Evolutionary conservation across 2,113 vertebrate genomes (phyloP).

Genomic region (Lampris incognitus): DNA sequence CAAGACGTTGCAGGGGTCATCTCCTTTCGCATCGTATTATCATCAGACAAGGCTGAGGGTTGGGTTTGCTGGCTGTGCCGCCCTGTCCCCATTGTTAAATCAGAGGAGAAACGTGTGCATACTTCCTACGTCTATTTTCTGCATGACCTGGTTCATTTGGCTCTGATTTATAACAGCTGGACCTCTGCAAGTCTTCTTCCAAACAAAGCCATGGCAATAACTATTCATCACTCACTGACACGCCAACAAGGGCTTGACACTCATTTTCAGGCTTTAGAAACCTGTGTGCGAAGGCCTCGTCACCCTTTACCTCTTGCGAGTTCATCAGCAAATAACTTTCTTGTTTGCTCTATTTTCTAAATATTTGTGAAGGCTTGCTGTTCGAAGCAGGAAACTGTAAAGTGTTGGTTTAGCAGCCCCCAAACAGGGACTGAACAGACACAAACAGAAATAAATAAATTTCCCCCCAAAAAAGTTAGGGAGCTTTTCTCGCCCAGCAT

Average conservation of each 20-base stretch:
- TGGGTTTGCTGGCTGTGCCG: conserved; percentile 42
- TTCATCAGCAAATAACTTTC: too few relatives aligned
- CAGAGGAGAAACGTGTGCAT: conserved; percentile 46
- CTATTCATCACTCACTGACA: conserved; percentile 47
- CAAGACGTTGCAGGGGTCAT: conserved; percentile 75
- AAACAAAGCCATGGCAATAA: conserved; percentile 42
- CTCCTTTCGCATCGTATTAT: conserved; percentile 35
- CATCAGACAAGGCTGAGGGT: conserved; percentile 36
- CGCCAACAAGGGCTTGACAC: conserved; percentile 20
- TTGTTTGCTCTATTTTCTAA: background rate
- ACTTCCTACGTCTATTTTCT: conserved; percentile 80
- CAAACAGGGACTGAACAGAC: too few relatives aligned
- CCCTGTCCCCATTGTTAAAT: conserved; percentile 75
- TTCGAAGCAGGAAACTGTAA: too few relatives aligned
- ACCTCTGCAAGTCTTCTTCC: conserved; percentile 38
- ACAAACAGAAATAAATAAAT: too few relatives aligned
- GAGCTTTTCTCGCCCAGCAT: background rate
- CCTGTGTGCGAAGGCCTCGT: background rate
- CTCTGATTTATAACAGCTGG: conserved; percentile 65
- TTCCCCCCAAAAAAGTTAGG: too few relatives aligned
- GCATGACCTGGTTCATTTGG: conserved; percentile 60
- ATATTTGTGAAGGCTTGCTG: background rate
- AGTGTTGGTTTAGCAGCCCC: background rate
- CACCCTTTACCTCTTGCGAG: conserved; percentile 5
- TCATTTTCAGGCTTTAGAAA: conserved; percentile 35